These are phyloP conservation scores for Phycodurus eques DNA, from an alignment of 2,113 vertebrate genomes.

Conservation along the genomic window DNA sequence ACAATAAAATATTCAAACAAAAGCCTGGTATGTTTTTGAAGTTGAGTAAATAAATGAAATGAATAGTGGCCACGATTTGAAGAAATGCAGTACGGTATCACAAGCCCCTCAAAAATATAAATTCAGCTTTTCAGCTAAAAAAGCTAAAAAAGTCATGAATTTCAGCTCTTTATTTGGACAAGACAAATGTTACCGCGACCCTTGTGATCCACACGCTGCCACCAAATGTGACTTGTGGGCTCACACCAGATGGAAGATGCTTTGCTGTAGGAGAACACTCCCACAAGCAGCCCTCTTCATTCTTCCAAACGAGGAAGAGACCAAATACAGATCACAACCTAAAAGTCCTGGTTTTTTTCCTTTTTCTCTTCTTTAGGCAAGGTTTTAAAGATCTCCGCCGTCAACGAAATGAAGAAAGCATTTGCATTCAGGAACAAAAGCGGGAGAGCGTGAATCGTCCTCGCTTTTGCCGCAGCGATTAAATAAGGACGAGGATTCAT, in stretches of 20 bases:
- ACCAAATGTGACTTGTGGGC: not conserved
- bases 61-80: too few relatives aligned
- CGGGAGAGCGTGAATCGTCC: not conserved
- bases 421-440: constrained; percentile 25
- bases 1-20: too few relatives aligned
- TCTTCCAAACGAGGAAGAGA: not conserved
- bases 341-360: not conserved
- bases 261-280: not conserved
- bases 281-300: not conserved
- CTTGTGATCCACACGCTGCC: not conserved
- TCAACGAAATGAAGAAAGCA: constrained; percentile 29
- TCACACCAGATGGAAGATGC: constrained; percentile 1
- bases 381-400: constrained; percentile 14
- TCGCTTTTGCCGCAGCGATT: constrained; percentile 3
- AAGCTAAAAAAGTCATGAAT: not conserved
- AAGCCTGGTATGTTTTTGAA: too few relatives aligned
- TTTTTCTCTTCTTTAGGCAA: not conserved
- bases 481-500: constrained; percentile 30
- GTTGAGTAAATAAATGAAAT: too few relatives aligned
- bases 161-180: not conserved
- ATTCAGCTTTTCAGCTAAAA: not conserved
- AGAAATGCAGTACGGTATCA: too few relatives aligned
- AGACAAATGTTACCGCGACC: not conserved
- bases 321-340: not conserved
- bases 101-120: not conserved